phyloP scores from a whole-genome alignment of 1,140 invertebrate genomes.

The Latrodectus geometricus region DNA sequence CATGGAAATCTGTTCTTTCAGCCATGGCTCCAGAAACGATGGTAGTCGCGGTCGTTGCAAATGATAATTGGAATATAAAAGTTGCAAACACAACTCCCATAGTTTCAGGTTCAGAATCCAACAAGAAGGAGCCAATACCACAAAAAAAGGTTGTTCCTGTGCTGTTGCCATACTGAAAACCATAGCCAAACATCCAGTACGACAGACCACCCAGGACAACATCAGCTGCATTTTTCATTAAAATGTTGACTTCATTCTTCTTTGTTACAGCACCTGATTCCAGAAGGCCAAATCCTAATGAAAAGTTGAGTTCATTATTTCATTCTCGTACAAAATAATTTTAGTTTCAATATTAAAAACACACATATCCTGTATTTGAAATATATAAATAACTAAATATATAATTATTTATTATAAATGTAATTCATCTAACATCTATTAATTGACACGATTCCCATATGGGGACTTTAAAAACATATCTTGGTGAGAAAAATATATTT shows the following conservation, averaged over 20 bases:
- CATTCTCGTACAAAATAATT: no score
- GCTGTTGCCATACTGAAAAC: constrained; percentile 86
- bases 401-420: no score
- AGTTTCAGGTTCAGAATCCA: constrained; percentile 35
- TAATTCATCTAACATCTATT: no score
- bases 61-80: constrained; percentile 63
- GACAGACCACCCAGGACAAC: constrained; percentile 91
- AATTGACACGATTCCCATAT: no score
- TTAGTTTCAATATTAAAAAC: no score
- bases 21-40: constrained; percentile 69
- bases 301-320: no score
- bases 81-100: constrained; percentile 52
- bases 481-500: no score
- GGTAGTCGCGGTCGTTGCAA: constrained; percentile 62
- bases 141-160: constrained; percentile 71
- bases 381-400: no score
- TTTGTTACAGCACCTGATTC: constrained; percentile 92
- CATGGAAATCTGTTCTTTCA: constrained; percentile 84
- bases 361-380: no score
- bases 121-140: constrained; percentile 63
- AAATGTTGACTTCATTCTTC: constrained; percentile 95
- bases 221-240: constrained; percentile 96
- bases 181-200: constrained; percentile 95
- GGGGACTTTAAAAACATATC: no score
- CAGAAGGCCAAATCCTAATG: constrained; percentile 85